phyloP scores from a whole-genome alignment of 1,140 invertebrate genomes.

The Antheraea mylitta region DNA sequence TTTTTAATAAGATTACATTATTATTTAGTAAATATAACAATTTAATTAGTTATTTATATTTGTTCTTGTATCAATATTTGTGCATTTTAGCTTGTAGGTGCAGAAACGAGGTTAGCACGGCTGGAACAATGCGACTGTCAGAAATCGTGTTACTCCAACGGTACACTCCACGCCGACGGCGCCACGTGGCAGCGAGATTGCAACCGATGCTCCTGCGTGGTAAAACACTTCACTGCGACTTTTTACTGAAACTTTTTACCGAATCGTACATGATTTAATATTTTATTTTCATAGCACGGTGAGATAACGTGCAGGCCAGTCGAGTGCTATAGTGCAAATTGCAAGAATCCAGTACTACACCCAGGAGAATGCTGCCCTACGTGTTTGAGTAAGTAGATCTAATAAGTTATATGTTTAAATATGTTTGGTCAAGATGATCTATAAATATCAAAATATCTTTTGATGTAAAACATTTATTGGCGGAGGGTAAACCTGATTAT shows the following conservation, averaged over 20 bases:
- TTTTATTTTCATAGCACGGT: conserved; percentile 83
- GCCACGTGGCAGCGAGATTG: conserved; percentile 89
- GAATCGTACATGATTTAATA: not conserved
- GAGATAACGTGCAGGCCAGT: conserved; percentile 88
- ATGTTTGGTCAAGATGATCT: no score
- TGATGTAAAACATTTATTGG: no score
- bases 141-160: conserved; percentile 91
- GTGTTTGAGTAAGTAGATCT: conserved; percentile 87
- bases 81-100: conserved; percentile 83
- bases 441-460: no score
- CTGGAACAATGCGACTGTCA: conserved; percentile 94
- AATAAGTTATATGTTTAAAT: no score
- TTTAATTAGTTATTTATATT: not conserved
- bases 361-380: conserved; percentile 91
- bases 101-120: conserved; percentile 86
- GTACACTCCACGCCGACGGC: conserved; percentile 88
- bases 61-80: not conserved
- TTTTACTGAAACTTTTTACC: not conserved
- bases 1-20: no score
- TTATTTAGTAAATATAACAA: no score
- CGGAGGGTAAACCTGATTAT: no score
- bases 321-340: conserved; percentile 86
- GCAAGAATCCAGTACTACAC: conserved; percentile 88
- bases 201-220: conserved; percentile 90
- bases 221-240: conserved; percentile 40